Conservation (phyloP, 2,113 vertebrate genomes). For the Zapus hudsonius region DNA sequence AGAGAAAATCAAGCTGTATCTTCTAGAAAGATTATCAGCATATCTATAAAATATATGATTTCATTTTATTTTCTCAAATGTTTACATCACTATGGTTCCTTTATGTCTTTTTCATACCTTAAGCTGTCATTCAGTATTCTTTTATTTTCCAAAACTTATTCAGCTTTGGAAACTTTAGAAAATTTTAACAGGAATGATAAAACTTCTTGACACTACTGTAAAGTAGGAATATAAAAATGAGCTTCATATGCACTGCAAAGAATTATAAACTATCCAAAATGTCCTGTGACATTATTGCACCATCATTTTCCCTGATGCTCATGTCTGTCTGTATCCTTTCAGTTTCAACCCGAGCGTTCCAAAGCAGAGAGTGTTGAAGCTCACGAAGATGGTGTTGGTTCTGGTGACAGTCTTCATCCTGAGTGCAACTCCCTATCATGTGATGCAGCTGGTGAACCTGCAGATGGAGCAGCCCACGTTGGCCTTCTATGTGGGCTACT, state of each 20-base stretch:
- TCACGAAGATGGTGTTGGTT: constrained; percentile 81
- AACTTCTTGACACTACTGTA: not conserved
- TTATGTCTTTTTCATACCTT: not conserved
- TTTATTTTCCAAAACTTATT: constrained; percentile 5
- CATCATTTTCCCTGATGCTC: not conserved
- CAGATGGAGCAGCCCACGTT: constrained; percentile 69
- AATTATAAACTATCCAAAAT: not conserved
- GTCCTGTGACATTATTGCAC: not conserved
- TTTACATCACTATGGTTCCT: not conserved
- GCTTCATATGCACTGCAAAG: not conserved
- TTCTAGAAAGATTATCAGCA: not conserved
- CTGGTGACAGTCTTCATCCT: constrained; percentile 78
- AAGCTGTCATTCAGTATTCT: not conserved
- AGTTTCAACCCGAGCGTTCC: constrained; percentile 77
- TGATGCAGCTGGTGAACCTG: constrained; percentile 83
- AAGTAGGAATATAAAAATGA: constrained; percentile 8
- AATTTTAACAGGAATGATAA: not conserved
- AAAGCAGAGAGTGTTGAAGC: constrained; percentile 77
- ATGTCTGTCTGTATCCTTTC: constrained; percentile 43
- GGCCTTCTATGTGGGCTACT: constrained; percentile 81
- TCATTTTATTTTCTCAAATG: not conserved
- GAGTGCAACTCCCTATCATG: constrained; percentile 78
- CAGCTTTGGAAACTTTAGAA: constrained; percentile 2
- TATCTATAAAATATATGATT: not conserved
- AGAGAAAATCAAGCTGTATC: not conserved